These are phyloP conservation scores for Watsonalla binaria DNA, from an alignment of 2,888 invertebrate genomes.

Conservation along the genomic window DNA sequence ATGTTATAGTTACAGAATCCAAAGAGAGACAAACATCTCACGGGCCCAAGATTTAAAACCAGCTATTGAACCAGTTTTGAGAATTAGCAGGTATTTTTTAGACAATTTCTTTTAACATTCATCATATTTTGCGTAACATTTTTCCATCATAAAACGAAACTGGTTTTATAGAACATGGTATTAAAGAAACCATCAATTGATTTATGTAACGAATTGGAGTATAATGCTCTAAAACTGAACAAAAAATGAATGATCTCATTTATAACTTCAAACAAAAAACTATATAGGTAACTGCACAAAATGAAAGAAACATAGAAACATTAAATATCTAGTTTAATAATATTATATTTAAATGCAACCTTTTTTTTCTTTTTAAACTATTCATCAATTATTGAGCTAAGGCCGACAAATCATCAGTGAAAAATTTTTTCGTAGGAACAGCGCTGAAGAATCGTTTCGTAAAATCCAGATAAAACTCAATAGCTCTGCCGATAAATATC, in stretches of 20 bases:
- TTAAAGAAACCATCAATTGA: too few relatives aligned
- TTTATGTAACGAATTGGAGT: too few relatives aligned
- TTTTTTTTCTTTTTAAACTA: too few relatives aligned
- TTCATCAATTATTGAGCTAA: slow-evolving; percentile 18
- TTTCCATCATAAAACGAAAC: not conserved
- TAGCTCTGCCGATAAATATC: slow-evolving; percentile 24
- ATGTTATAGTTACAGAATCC: too few relatives aligned
- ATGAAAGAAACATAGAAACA: too few relatives aligned
- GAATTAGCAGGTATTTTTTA: not conserved
- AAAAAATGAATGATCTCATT: too few relatives aligned
- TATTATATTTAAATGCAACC: too few relatives aligned
- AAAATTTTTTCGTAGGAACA: slow-evolving; percentile 24
- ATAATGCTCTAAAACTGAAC: too few relatives aligned
- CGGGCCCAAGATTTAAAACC: not conserved
- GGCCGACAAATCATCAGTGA: slow-evolving; percentile 25
- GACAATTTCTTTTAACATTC: not conserved
- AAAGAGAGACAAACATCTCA: not conserved
- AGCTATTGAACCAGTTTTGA: not conserved
- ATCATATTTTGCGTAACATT: not conserved
- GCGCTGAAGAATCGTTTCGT: slow-evolving; percentile 19
- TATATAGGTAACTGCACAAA: too few relatives aligned
- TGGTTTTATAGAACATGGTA: too few relatives aligned
- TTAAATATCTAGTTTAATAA: too few relatives aligned
- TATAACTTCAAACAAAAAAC: too few relatives aligned
- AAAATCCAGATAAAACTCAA: slow-evolving; percentile 16